Conservation (phyloP, 2,113 vertebrate genomes). For the Struthio camelus region DNA sequence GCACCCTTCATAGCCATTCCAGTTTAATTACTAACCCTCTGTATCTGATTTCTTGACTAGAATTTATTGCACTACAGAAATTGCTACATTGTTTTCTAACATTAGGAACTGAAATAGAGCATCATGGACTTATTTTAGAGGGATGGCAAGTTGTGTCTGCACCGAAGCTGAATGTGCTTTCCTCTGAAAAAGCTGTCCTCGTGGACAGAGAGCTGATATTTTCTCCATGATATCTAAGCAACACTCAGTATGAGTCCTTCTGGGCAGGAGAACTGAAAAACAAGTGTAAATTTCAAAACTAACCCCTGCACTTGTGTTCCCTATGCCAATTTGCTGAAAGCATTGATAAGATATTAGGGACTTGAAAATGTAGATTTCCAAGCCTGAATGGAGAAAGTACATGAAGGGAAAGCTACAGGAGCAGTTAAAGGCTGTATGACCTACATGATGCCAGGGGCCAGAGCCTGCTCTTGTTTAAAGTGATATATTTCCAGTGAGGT, state of each 20-base stretch:
- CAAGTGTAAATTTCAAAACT: neutral
- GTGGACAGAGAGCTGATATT: neutral
- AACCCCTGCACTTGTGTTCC: neutral
- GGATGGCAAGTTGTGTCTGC: neutral
- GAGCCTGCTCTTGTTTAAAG: neutral
- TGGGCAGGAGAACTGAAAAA: neutral
- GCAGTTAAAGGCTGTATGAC: neutral
- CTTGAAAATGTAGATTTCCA: neutral
- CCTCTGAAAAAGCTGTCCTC: neutral
- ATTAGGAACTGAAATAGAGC: neutral
- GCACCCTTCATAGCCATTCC: neutral
- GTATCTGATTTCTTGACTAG: neutral
- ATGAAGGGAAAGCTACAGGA: neutral
- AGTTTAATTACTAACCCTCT: neutral
- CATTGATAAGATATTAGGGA: neutral
- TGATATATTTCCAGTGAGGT: neutral
- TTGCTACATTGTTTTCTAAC: neutral
- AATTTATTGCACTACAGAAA: neutral
- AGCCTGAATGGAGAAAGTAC: neutral
- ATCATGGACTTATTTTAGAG: neutral
- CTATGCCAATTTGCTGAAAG: neutral
- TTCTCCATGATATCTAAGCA: neutral
- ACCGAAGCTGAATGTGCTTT: accelerated
- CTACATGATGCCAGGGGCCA: neutral
- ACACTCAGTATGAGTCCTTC: neutral